Evolutionary conservation across 2,113 vertebrate species (phyloP).

Genomic region (Anarrhichthys ocellatus): DNA sequence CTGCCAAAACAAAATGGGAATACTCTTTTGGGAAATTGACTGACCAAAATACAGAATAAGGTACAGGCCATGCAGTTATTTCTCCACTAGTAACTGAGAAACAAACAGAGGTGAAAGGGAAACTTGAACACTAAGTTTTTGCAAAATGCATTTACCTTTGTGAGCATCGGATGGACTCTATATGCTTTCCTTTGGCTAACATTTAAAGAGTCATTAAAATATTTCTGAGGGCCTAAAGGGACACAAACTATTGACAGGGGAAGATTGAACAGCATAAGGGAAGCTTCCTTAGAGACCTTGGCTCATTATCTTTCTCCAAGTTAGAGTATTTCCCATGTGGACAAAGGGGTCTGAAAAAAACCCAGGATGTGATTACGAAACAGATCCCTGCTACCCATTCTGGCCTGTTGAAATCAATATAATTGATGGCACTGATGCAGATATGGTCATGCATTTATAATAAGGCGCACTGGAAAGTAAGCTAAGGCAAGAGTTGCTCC

Average conservation of each 20-base stretch:
- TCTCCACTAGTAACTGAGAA: slow-evolving; percentile 20
- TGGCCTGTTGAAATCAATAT: slow-evolving; percentile 46
- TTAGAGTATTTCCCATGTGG: slow-evolving; percentile 49
- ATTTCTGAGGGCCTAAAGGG: slow-evolving; percentile 14
- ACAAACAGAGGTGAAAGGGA: slow-evolving; percentile 24
- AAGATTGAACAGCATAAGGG: slow-evolving; percentile 24
- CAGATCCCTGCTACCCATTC: neutral
- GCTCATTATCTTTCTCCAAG: slow-evolving; percentile 54
- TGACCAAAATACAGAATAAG: slow-evolving; percentile 41
- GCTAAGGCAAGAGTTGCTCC: slow-evolving; percentile 12
- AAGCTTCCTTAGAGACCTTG: slow-evolving; percentile 46
- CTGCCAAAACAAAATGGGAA: slow-evolving; percentile 40
- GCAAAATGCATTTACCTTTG: neutral
- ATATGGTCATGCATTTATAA: slow-evolving; percentile 21
- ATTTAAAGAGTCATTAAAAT: slow-evolving; percentile 43
- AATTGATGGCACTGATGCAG: slow-evolving; percentile 39
- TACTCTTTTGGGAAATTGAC: slow-evolving; percentile 34
- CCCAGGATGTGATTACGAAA: slow-evolving; percentile 39
- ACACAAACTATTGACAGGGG: slow-evolving; percentile 27
- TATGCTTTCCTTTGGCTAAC: slow-evolving; percentile 10
- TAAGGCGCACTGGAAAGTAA: slow-evolving; percentile 19
- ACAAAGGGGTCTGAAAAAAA: slow-evolving; percentile 43
- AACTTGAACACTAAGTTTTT: neutral
- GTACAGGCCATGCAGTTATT: slow-evolving; percentile 14
- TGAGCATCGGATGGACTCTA: neutral